Evolutionary conservation across 2,797 vertebrate genomes (phyloP).

Genomic region (Lepilemur septentrionalis): DNA sequence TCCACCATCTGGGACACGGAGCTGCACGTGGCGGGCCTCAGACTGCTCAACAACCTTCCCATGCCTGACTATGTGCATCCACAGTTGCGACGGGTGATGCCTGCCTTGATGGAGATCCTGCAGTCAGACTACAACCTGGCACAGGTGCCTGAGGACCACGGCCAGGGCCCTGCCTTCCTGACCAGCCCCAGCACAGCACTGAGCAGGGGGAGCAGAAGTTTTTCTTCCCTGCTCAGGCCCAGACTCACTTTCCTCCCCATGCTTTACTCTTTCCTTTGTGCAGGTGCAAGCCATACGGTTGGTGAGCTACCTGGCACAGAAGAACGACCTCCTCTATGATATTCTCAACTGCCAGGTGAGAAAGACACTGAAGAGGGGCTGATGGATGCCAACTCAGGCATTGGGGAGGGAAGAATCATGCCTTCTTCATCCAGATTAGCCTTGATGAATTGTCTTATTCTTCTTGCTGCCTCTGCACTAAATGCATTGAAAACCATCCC

Average conservation of each 20-base stretch:
- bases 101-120: conserved; percentile 76
- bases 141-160: conserved; percentile 66
- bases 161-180: neutral
- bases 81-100: conserved; percentile 68
- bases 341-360: conserved; percentile 74
- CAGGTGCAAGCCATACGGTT: conserved; percentile 73
- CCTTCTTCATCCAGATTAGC: neutral
- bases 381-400: fast-evolving
- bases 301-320: conserved; percentile 66
- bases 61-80: conserved; percentile 68
- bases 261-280: neutral
- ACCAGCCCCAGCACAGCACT: neutral
- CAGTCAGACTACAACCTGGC: conserved; percentile 54
- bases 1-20: conserved; percentile 69
- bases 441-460: neutral
- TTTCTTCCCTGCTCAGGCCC: neutral
- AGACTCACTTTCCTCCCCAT: neutral
- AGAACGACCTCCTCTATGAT: conserved; percentile 68
- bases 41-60: conserved; percentile 75
- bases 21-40: conserved; percentile 69
- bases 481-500: neutral
- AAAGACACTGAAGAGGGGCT: neutral
- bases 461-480: neutral
- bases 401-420: neutral
- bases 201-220: neutral